Evolutionary conservation across 2,113 vertebrate species (phyloP).

Genomic region (Ginglymostoma cirratum): DNA sequence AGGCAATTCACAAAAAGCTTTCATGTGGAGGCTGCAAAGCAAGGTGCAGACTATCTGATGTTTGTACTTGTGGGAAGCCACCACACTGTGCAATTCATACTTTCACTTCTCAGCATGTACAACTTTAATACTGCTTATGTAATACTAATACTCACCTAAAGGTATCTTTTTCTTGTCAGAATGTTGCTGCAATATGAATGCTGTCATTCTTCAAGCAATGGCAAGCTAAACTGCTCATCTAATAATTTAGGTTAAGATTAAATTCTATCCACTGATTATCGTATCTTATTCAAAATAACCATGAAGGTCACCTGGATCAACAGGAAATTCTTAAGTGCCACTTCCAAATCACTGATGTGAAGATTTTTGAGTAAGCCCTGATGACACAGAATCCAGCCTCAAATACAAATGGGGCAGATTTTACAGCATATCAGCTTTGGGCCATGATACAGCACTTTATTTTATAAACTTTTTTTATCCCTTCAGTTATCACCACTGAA

Average conservation of each 20-base stretch:
- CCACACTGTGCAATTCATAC: background rate
- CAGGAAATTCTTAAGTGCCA: background rate
- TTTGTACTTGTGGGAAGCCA: background rate
- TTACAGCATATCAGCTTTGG: background rate
- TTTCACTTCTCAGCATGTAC: background rate
- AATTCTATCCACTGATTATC: background rate
- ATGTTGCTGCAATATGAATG: background rate
- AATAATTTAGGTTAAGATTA: background rate
- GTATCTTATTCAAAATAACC: background rate
- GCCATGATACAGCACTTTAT: background rate
- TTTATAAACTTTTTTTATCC: background rate
- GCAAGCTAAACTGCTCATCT: background rate
- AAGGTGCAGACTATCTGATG: background rate
- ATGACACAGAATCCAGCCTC: background rate
- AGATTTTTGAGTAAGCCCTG: background rate
- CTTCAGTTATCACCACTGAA: background rate
- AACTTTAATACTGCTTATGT: background rate
- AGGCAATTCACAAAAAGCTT: background rate
- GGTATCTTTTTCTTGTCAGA: background rate
- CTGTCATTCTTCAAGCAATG: background rate
- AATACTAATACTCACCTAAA: background rate
- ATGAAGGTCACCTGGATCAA: background rate
- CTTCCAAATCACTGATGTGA: background rate
- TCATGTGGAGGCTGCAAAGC: background rate
- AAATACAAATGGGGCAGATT: background rate